phyloP scores from a whole-genome alignment of 2,888 invertebrate genomes.

The Hirtodrosophila confusa region DNA sequence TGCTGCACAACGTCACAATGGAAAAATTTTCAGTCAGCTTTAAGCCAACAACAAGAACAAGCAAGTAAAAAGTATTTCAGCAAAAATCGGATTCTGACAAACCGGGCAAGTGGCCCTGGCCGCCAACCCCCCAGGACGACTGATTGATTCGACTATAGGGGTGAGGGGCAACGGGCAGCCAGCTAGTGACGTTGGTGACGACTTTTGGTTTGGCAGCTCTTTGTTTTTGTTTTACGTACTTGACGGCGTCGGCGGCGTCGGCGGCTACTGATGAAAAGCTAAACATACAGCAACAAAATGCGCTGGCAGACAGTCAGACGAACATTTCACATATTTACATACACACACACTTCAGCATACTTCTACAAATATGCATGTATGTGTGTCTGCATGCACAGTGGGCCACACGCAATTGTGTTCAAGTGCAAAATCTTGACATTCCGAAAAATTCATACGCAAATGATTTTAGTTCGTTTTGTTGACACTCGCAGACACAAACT shows the following conservation, averaged over 20 bases:
- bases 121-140: constrained; percentile 31
- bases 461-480: constrained; percentile 46
- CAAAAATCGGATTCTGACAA: constrained; percentile 42
- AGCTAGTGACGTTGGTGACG: constrained; percentile 68
- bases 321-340: constrained; percentile 44
- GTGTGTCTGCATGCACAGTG: constrained; percentile 61
- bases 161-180: background rate
- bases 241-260: constrained; percentile 20
- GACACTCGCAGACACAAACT: constrained; percentile 32
- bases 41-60: constrained; percentile 17
- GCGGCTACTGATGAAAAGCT: constrained; percentile 61
- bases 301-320: constrained; percentile 70
- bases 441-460: constrained; percentile 35
- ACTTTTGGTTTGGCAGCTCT: constrained; percentile 56
- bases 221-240: constrained; percentile 53
- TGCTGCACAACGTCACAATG: constrained; percentile 38
- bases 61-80: constrained; percentile 60
- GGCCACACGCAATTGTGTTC: constrained; percentile 56
- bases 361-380: background rate
- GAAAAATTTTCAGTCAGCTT: constrained; percentile 43
- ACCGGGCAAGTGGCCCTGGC: constrained; percentile 19
- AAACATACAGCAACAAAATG: constrained; percentile 51
- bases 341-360: constrained; percentile 7
- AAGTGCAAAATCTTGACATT: constrained; percentile 71
- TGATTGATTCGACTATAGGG: constrained; percentile 60